These are phyloP conservation scores for Oriolus oriolus DNA, from an alignment of 2,113 vertebrate genomes.

Conservation along the genomic window DNA sequence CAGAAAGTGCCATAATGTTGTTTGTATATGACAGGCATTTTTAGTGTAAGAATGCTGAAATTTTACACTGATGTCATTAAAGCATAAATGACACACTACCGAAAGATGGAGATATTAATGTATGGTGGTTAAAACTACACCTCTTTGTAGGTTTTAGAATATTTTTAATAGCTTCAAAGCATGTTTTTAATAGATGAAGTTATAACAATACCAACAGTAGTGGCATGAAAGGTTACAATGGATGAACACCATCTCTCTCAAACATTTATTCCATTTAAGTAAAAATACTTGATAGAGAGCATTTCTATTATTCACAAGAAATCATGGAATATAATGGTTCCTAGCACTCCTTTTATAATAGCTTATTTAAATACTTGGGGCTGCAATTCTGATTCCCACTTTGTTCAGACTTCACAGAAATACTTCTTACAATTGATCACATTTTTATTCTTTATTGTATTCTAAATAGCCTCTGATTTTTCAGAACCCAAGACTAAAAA, in stretches of 20 bases:
- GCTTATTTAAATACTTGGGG: constrained; percentile 75
- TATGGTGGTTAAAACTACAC: constrained; percentile 48
- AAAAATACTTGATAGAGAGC: constrained; percentile 74
- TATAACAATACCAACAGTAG: constrained; percentile 64
- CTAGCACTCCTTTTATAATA: constrained; percentile 72
- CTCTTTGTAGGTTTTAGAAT: constrained; percentile 63
- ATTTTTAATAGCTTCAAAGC: constrained; percentile 59
- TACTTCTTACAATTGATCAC: constrained; percentile 69
- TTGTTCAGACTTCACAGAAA: constrained; percentile 70
- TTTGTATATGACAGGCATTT: constrained; percentile 72
- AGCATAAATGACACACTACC: constrained; percentile 56
- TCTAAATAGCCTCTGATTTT: constrained; percentile 67
- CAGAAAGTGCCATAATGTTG: constrained; percentile 67
- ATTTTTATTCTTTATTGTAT: constrained; percentile 69
- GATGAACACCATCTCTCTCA: constrained; percentile 67
- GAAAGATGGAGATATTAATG: constrained; percentile 56
- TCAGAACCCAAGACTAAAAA: constrained; percentile 60
- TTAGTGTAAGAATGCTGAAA: constrained; percentile 66
- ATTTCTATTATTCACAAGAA: constrained; percentile 74
- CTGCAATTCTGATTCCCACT: constrained; percentile 73
- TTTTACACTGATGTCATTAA: constrained; percentile 63
- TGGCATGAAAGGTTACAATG: constrained; percentile 69
- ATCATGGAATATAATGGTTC: constrained; percentile 72
- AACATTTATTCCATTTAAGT: constrained; percentile 75
- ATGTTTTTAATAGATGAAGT: constrained; percentile 66